phyloP scores from a whole-genome alignment of 2,113 vertebrate genomes.

The Thinocorus orbignyianus region DNA sequence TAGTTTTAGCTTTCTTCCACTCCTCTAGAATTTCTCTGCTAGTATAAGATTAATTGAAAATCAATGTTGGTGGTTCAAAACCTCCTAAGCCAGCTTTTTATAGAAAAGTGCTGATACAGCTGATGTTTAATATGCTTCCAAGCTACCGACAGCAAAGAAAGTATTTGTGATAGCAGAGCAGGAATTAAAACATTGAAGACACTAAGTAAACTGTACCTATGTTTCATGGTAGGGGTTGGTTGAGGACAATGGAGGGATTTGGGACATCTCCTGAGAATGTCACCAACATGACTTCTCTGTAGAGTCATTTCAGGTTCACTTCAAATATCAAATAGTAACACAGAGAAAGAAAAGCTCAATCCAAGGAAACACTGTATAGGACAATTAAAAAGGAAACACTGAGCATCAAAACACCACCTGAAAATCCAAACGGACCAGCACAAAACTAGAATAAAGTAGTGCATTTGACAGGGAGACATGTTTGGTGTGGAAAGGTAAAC shows the following conservation, averaged over 20 bases:
- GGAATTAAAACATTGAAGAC: neutral
- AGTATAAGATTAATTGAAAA: conserved; percentile 27
- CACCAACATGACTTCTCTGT: neutral
- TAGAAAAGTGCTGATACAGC: neutral
- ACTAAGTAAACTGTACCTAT: neutral
- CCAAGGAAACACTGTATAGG: neutral
- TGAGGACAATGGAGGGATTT: neutral
- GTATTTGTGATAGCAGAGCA: neutral
- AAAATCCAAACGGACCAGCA: neutral
- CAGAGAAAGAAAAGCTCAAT: neutral
- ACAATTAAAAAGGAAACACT: neutral
- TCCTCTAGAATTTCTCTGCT: neutral
- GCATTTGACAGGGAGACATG: neutral
- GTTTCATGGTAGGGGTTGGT: neutral
- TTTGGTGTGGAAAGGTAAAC: neutral
- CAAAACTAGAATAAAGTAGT: neutral
- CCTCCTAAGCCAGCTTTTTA: neutral
- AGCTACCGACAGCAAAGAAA: neutral
- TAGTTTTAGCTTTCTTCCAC: neutral
- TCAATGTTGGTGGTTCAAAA: conserved; percentile 16
- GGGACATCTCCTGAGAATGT: neutral
- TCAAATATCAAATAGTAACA: neutral
- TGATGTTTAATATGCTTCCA: neutral
- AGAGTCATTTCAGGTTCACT: neutral
- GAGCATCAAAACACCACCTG: neutral